Evolutionary conservation across 2,113 vertebrate genomes (phyloP), one percentile per base, ranked within the genome.

Genomic region (Propithecus coquereli): DNA sequence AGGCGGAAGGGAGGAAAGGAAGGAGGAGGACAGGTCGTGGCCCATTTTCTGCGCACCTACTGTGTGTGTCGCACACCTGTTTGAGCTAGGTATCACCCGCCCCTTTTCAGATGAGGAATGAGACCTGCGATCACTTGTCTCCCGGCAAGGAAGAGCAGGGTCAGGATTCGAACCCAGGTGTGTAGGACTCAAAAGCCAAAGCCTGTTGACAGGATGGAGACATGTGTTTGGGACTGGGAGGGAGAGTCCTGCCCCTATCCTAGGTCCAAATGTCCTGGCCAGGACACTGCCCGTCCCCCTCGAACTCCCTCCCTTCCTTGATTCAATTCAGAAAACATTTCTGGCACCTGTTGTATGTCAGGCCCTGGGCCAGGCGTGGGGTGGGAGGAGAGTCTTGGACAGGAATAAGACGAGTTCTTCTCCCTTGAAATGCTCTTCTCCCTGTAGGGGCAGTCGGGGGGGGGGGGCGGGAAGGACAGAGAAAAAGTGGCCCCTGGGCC

Each of bases 11-110:
- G 66, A 82, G 57, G 52, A 37, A 80, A 20, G 1, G 34, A 47
- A 23, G 81, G 65, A 52, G 59, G 47, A 7, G 10, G 82, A 76
- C 80, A 92, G 90, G 74, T 73, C 61, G 68, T 37, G n/a, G 65
- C 37, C 47, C 61, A 54, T 84, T 59, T 89, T 70, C 85, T 87
- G 96, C 91, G 80, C 9, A 81, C 97, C 96, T 96, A 96, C 96
- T 97, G 52, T 97, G 52, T 97, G 93, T 82, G 96, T 68, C 59
- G 34, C n/a, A 82, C 10, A 22, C 17, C 10, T 2, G 34, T 74
- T 57, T 50, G 63, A 90, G 57, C 23, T 10, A 40, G 34, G 40
- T 57, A 22, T 81, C 11, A 0, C 22, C 23, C 8, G 6, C 18
- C 10, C 43, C 30, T 81, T 76, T 91, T 74, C 79, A 59, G 81